Evolutionary conservation across 2,797 vertebrate genomes (phyloP).

Genomic region (Australoheros facetus): DNA sequence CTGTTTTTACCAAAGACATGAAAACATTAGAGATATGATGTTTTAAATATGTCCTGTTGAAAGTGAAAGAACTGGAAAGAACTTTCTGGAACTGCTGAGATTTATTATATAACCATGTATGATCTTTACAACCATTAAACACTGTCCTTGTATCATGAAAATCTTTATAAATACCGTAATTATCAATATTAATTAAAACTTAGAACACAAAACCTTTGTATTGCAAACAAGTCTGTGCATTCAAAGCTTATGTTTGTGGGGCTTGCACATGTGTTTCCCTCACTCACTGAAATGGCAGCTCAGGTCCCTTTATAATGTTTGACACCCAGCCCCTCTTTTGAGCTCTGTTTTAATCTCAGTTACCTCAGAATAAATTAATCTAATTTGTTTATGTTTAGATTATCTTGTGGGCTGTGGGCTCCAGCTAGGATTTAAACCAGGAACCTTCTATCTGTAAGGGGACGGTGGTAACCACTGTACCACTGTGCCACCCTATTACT

Average conservation of each 20-base stretch:
- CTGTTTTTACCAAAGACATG: neutral
- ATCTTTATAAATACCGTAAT: neutral
- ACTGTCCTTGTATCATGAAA: neutral
- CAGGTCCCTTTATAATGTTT: no score
- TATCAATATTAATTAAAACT: neutral
- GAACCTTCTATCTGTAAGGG: neutral
- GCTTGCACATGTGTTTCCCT: neutral
- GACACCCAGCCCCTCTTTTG: no score
- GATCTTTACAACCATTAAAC: neutral
- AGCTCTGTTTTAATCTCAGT: no score
- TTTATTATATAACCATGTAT: neutral
- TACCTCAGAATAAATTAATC: neutral
- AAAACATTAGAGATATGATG: neutral
- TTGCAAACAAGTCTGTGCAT: no score
- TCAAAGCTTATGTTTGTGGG: neutral
- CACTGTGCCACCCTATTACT: no score
- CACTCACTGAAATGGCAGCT: no score
- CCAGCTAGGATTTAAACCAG: neutral
- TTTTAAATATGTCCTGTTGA: neutral
- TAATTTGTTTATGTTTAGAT: neutral
- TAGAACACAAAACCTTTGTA: neutral
- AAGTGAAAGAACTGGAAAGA: neutral
- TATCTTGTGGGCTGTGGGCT: accelerated
- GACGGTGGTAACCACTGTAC: neutral
- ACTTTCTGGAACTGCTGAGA: neutral